Conservation (phyloP, 2,797 vertebrate genomes). For the Spheniscus humboldti region DNA sequence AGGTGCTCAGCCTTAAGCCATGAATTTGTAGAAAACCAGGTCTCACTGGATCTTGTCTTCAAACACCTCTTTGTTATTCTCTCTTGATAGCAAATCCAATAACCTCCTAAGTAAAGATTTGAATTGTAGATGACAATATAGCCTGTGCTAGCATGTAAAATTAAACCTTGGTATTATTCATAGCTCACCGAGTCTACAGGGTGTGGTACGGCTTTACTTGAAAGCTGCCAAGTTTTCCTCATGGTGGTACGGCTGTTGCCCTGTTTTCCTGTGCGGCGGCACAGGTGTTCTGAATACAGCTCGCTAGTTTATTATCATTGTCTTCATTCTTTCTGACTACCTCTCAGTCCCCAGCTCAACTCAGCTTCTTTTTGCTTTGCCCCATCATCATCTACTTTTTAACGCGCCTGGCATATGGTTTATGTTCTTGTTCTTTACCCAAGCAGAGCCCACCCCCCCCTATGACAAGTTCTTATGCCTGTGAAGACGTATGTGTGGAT, state of each 20-base stretch:
- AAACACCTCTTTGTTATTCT: not conserved
- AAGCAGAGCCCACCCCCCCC: not conserved
- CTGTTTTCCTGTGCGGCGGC: not conserved
- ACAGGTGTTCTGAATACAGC: not conserved
- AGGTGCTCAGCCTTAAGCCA: not conserved
- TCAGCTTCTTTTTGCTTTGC: not conserved
- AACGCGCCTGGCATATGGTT: not conserved
- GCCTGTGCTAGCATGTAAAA: constrained; percentile 25
- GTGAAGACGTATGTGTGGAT: not conserved
- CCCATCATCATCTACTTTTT: not conserved
- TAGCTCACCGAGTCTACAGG: not conserved
- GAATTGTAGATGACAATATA: constrained; percentile 36
- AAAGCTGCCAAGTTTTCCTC: not conserved
- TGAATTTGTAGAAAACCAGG: not conserved
- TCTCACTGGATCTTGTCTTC: not conserved
- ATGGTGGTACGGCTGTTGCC: not conserved
- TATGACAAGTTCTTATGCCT: not conserved
- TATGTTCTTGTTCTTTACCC: not conserved
- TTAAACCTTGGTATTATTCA: not conserved
- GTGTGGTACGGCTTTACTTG: not conserved
- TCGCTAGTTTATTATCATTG: not conserved
- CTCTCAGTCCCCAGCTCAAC: not conserved
- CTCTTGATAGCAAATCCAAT: not conserved
- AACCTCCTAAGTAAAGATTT: constrained; percentile 33
- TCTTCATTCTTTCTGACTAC: not conserved